Evolutionary conservation across 2,113 vertebrate genomes (phyloP).

Genomic region (Prunella himalayana): DNA sequence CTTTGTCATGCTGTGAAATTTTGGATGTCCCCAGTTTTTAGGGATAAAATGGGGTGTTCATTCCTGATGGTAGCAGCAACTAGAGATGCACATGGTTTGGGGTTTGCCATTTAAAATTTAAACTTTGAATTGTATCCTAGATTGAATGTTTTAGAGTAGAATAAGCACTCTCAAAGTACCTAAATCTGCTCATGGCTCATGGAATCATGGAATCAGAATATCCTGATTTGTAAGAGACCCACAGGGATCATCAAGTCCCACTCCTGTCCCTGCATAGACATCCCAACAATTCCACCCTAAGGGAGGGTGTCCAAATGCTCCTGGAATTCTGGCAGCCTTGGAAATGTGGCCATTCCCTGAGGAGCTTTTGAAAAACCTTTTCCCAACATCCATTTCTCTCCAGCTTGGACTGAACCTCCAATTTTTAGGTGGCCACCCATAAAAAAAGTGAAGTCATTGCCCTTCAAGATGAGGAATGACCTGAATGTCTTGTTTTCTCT

Average conservation of each 20-base stretch:
- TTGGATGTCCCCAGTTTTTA: fast-evolving
- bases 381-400: fast-evolving
- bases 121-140: fast-evolving
- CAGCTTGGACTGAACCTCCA: not conserved
- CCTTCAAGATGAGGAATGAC: not conserved
- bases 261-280: not conserved
- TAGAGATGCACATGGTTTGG: not conserved
- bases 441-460: not conserved
- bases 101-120: not conserved
- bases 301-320: not conserved
- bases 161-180: not conserved
- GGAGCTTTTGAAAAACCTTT: not conserved
- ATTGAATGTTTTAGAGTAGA: not conserved
- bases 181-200: not conserved
- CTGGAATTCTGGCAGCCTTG: not conserved
- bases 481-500: not conserved
- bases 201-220: not conserved
- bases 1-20: not conserved
- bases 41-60: not conserved
- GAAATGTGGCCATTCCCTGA: not conserved
- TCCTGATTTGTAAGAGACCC: not conserved
- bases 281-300: not conserved
- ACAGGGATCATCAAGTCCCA: not conserved
- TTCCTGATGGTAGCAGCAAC: not conserved
- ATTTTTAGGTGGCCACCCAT: not conserved